Evolutionary conservation across 2,888 invertebrate genomes (phyloP), one percentile per base, ranked within the genome.

Genomic region (Epirrita christyi): DNA sequence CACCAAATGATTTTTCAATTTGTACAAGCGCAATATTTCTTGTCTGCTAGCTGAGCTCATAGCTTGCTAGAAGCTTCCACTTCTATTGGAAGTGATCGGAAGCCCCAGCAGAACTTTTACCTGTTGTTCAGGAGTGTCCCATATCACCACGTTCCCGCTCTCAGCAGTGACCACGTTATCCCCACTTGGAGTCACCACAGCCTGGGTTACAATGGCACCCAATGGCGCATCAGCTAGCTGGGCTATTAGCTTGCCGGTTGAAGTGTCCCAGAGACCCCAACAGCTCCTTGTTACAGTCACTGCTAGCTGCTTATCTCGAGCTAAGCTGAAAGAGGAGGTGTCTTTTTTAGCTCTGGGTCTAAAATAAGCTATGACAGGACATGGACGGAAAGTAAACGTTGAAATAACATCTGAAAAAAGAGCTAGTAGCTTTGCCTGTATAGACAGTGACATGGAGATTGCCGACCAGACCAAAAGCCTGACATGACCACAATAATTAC

Each of bases 201-300:
- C 98, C 66, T 98, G 97, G 0, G 98, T 98, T 0, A 99, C 97
- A 67, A 98, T 98, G 6, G 98, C 98, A 0, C 98, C 98, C 2
- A 98, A 91, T 0, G 98, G 97, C 65, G 97, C 97, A 70, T 98
- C 98, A 0, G 98, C 97, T 32, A 98, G 88, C 78, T 97, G 97
- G 0, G 97, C 94, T 59, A 96, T 87, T n/a, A 98, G 90, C 69
- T 95, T 95, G 0, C 98, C 98, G 0, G 96, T 95, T 66, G 95
- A 94, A 21, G 98, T 94, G 82, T 98, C 96, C 98, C 99, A 99
- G 1, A 99, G 95, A 0, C 98, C 99, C 63, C 99, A 97, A 77
- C 98, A 98, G 72, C 97, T 97, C 59, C 99, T 93, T 0, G 99
- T 99, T 0, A 97, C 98, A 0, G 98, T 98, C 0, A 97, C 97